Evolutionary conservation across 2,888 invertebrate species (phyloP), one percentile per base, ranked within the genome.

Genomic region (Ennomos fuscantarius): DNA sequence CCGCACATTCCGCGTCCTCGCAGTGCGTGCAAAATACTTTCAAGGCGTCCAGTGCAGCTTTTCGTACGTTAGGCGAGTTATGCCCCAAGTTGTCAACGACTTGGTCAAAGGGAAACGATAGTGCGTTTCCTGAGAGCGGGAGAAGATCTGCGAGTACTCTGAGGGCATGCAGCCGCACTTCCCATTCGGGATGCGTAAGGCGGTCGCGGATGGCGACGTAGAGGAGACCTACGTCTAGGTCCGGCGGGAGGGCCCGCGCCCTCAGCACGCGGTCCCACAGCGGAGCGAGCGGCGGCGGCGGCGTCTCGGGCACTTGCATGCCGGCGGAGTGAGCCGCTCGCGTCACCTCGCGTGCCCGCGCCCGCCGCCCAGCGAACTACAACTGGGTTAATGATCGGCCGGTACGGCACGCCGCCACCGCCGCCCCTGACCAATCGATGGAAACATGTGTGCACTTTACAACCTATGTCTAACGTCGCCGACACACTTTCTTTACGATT

Each of bases 251-350:
- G 51, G 95, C 93, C 56, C 94, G 94, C 59, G 96, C 96, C 60
- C 96, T 93, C 43, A 96, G 93, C 69, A 96, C 95, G 77, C 96
- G 94, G 85, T 97, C 96, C 97, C 97, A 97, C 8, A 97, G 87
- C 48, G 96, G 95, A 43, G 96, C 96, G 59, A 97, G 93, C 56
- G 90, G 92, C 66, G 90, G 90, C 72, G 89, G 91, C 81, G 84
- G 82, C 71, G 86, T 81, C 79, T 87, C 90, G 65, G 87, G 89
- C 75, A 89, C 82, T 83, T 91, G 92, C 92, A 91, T 91, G 82
- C 73, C 79, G 84, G 65, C 72, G 72, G 74, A 80, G 72, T 81
- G 81, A 75, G 65, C 65, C 70, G 74, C 74, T 66, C 68, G 68
- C 46, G 65, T 24, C 24, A 24, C 74, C 71, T 81, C 80, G 83